phyloP scores from a whole-genome alignment of 1,140 invertebrate genomes.

The Helicoverpa zea region DNA sequence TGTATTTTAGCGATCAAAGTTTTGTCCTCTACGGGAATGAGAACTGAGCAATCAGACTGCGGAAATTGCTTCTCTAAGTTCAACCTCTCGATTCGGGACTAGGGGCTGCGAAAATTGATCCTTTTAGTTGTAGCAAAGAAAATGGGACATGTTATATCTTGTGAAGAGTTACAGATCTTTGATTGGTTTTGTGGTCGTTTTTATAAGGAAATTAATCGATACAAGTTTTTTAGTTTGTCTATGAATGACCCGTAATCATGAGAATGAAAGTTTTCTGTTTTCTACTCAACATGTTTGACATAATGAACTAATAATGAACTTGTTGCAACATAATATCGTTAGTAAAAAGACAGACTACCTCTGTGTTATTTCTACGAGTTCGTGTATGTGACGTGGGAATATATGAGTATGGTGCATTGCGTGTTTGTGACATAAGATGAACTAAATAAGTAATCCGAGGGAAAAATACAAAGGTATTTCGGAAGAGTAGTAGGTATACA shows the following conservation, averaged over 20 bases:
- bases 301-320: too few species aligned
- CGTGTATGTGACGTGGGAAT: background rate
- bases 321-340: too few species aligned
- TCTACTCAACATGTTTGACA: background rate
- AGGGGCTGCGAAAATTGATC: background rate
- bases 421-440: background rate
- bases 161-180: background rate
- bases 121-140: background rate
- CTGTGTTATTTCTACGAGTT: background rate
- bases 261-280: too few species aligned
- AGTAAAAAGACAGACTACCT: background rate
- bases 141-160: background rate
- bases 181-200: background rate
- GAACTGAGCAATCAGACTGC: background rate
- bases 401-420: background rate
- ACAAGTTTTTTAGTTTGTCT: background rate
- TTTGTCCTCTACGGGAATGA: background rate
- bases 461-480: too few species aligned
- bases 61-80: conserved; percentile 2
- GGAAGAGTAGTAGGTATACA: too few species aligned
- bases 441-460: background rate
- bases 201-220: background rate
- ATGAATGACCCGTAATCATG: too few species aligned
- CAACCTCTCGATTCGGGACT: background rate
- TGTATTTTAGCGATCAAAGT: conserved; percentile 6